Evolutionary conservation across 2,888 invertebrate species (phyloP).

Genomic region (Trichacis sp.): DNA sequence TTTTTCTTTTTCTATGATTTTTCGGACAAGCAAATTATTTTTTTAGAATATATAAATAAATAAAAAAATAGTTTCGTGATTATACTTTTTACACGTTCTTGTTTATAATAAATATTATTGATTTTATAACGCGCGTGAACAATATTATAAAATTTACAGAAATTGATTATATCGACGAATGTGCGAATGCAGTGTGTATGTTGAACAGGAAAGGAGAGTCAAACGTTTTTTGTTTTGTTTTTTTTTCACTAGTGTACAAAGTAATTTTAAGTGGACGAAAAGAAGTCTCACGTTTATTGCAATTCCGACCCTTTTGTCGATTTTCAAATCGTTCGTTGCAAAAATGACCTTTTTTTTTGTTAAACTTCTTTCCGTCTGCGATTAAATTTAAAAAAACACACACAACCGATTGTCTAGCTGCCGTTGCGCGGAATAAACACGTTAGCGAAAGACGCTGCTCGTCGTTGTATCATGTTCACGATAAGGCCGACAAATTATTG

Average conservation of each 20-base stretch:
- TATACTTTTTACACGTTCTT: conserved; percentile 65
- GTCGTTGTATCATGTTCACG: conserved; percentile 48
- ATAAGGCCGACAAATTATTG: conserved; percentile 43
- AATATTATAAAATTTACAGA: conserved; percentile 56
- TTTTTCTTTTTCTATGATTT: conserved; percentile 28
- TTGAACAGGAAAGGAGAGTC: conserved; percentile 1
- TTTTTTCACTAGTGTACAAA: conserved; percentile 37
- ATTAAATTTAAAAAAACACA: conserved; percentile 16
- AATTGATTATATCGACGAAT: conserved; percentile 48
- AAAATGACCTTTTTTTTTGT: conserved; percentile 4
- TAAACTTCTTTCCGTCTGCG: conserved; percentile 4
- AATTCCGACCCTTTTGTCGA: not conserved
- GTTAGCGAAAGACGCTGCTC: conserved; percentile 45
- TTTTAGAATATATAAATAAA: too few species aligned
- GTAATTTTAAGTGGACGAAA: conserved; percentile 15
- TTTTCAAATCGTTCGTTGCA: too few species aligned
- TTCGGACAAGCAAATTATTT: conserved; percentile 56
- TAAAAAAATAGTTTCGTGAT: conserved; percentile 53
- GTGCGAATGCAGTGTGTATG: conserved; percentile 10
- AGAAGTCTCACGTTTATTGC: conserved; percentile 6
- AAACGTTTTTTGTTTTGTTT: not conserved
- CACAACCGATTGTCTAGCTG: conserved; percentile 60
- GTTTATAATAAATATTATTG: conserved; percentile 58
- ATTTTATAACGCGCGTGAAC: conserved; percentile 42
- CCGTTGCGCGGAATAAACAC: conserved; percentile 55